These are phyloP conservation scores for Lynx canadensis DNA, from an alignment of 2,113 vertebrate genomes.

Conservation along the genomic window DNA sequence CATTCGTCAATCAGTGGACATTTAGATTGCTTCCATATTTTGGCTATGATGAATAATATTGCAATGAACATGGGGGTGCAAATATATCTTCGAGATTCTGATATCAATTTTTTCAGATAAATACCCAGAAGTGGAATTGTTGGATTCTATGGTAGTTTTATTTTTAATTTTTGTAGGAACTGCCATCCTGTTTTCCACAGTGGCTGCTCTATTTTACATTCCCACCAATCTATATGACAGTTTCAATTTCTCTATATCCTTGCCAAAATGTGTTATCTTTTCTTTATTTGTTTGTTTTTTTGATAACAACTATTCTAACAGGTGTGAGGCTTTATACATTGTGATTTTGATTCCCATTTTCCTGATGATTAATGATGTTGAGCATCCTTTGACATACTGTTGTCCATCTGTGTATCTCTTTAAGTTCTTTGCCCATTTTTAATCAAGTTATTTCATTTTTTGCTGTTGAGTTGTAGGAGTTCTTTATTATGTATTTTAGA, in stretches of 20 bases:
- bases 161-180: background rate
- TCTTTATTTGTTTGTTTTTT: background rate
- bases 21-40: background rate
- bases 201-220: background rate
- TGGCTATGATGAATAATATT: background rate
- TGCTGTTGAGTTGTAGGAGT: background rate
- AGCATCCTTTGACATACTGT: background rate
- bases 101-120: background rate
- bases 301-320: background rate
- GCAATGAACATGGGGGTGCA: background rate
- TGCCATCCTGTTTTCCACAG: background rate
- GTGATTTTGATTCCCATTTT: background rate
- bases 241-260: background rate
- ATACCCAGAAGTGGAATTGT: background rate
- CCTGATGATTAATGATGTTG: background rate
- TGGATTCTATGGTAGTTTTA: background rate
- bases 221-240: background rate
- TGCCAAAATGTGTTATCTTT: background rate
- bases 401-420: background rate
- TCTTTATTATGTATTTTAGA: background rate
- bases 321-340: background rate
- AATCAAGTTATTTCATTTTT: background rate
- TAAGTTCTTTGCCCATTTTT: background rate
- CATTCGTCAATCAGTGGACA: background rate
- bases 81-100: background rate